Conservation (phyloP, 1,140 invertebrate genomes). For the Lepidotrigona ventralis region DNA sequence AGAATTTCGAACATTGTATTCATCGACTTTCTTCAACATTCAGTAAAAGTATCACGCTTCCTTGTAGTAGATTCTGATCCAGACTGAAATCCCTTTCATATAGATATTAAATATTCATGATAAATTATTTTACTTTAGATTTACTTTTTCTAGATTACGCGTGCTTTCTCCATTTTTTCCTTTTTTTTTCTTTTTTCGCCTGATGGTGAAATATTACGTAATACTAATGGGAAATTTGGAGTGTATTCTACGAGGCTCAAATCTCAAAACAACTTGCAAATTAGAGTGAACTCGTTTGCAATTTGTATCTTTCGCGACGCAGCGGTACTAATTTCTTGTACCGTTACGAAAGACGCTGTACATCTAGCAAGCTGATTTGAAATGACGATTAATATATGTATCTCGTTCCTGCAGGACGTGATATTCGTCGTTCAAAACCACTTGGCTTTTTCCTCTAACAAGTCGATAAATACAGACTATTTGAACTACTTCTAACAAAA, state of each 20-base stretch:
- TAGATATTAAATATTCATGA: neutral
- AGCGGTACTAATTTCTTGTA: slow-evolving; percentile 36
- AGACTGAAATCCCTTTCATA: neutral
- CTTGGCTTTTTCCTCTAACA: neutral
- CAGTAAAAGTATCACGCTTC: no score
- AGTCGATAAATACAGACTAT: neutral
- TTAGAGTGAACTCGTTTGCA: slow-evolving; percentile 4
- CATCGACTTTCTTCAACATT: no score
- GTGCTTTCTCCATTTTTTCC: neutral
- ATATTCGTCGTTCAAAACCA: no score
- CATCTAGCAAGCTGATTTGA: slow-evolving; percentile 34
- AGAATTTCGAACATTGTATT: no score
- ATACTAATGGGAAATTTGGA: neutral
- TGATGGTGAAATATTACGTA: neutral
- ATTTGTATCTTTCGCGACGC: slow-evolving; percentile 28
- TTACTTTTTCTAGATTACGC: neutral
- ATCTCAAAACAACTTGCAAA: neutral
- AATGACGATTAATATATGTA: slow-evolving; percentile 23
- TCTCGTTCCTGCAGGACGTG: neutral
- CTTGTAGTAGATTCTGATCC: neutral
- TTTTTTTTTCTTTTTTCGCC: neutral
- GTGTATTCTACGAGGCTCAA: neutral
- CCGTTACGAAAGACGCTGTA: slow-evolving; percentile 47
- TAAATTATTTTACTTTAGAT: neutral
- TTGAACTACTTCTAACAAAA: neutral